Conservation (phyloP, 2,888 invertebrate species). For the Luperina testacea region DNA sequence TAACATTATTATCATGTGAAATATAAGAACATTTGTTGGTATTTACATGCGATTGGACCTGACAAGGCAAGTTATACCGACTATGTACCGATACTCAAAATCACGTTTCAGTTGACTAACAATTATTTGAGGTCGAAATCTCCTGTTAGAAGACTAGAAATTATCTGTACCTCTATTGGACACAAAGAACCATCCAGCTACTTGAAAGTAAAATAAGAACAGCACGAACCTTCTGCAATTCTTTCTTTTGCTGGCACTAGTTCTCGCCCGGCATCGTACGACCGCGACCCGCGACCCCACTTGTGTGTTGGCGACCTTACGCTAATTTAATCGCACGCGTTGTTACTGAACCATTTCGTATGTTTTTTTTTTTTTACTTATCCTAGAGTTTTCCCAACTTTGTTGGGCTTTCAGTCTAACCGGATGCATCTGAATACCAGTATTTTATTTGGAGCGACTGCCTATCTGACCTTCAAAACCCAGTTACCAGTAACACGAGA, state of each 20-base stretch:
- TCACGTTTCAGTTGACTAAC: background rate
- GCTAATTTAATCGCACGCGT: slow-evolving; percentile 53
- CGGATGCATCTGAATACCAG: background rate
- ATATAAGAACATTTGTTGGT: background rate
- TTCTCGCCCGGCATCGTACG: slow-evolving; percentile 27
- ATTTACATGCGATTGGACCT: background rate
- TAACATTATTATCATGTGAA: background rate
- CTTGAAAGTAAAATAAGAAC: background rate
- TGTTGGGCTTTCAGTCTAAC: background rate
- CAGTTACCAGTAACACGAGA: background rate
- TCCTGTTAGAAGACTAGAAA: background rate
- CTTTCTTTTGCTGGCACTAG: background rate
- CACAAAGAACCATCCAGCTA: background rate
- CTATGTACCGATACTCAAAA: background rate
- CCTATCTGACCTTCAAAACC: background rate
- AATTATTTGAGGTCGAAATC: background rate
- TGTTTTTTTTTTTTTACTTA: background rate
- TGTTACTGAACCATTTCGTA: slow-evolving; percentile 10
- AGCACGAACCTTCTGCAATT: background rate
- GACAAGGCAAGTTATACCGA: background rate
- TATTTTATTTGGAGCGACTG: background rate
- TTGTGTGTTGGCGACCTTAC: slow-evolving; percentile 57
- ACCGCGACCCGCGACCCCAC: slow-evolving; percentile 55
- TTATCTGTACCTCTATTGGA: too few relatives aligned
- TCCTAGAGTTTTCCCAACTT: background rate